These are phyloP conservation scores for Cantharis flavilabris DNA, from an alignment of 2,888 invertebrate genomes.

Conservation along the genomic window DNA sequence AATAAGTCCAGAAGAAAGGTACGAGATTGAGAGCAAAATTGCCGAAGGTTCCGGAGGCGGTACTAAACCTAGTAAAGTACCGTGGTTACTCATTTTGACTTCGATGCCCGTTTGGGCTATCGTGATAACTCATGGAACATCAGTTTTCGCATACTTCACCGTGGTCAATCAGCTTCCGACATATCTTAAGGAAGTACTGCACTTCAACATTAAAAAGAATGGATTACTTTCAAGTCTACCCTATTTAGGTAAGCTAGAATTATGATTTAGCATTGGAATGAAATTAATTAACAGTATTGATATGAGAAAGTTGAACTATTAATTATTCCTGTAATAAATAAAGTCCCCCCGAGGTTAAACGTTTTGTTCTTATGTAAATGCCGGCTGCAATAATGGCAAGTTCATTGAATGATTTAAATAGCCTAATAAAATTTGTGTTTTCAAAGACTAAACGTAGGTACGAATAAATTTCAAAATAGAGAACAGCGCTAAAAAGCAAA, in stretches of 20 bases:
- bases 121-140: slow-evolving; percentile 79
- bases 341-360: neutral
- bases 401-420: neutral
- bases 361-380: slow-evolving; percentile 3
- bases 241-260: slow-evolving; percentile 66
- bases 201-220: slow-evolving; percentile 83
- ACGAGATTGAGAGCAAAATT: slow-evolving; percentile 70
- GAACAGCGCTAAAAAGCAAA: neutral
- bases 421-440: neutral
- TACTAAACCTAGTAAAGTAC: slow-evolving; percentile 62
- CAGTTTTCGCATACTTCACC: slow-evolving; percentile 87
- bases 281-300: neutral
- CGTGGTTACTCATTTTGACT: slow-evolving; percentile 72
- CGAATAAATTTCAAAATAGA: neutral
- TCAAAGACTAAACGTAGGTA: neutral
- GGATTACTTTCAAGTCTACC: slow-evolving; percentile 83
- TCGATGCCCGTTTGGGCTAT: slow-evolving; percentile 86
- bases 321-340: neutral
- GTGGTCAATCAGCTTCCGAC: slow-evolving; percentile 86
- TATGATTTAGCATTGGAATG: neutral
- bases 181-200: slow-evolving; percentile 80
- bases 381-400: neutral
- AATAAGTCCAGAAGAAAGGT: slow-evolving; percentile 72
- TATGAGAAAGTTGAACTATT: neutral
- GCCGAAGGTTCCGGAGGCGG: slow-evolving; percentile 50